Base-by-base conservation (phyloP, 2,797 vertebrate genomes). In the Silurus lanzhouensis region DNA sequence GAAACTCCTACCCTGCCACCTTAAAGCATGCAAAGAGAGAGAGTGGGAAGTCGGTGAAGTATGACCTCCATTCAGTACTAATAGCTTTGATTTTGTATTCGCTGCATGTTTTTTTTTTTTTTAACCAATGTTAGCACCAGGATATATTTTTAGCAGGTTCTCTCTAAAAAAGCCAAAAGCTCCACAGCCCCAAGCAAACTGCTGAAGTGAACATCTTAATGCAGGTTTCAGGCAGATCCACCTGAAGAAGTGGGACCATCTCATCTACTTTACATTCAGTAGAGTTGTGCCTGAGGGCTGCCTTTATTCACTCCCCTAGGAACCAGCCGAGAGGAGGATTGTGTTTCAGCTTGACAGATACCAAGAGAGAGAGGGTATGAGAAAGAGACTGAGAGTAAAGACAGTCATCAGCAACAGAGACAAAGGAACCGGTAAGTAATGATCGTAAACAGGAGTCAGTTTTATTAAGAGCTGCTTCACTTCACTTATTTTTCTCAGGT, bases 291-390 rank as follows among this genome's bases (percentile, higher is more conserved):
- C 74, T 67, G 72, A 83, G 72, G 63, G 27, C 20, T 52, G 31
- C 74, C 31, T 84, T 84, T 78, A 78, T 68, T 84, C 74, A 46
- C 83, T 84, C 52, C 66, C 5, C 20, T 38, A 84, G 75, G 83
- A 57, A 84, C 5, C 48, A 60, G 58, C 8, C 31, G 52, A 70
- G 70, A 60, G 46, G n/a, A 27, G 80, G 79, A 82, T 80, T 64
- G 79, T 46, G 83, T 78, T 68, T 58, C 74, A 68, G 5, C 25
- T 7, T 12, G 63, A 86, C 20, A 81, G 67, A 52, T 38, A 46
- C 8, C 15, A 27, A 81, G 67, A 66, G 63, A 44, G 15, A 25
- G 19, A 48, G 76, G 31, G 31, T 57, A 44, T n/a, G 13, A 31
- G 55, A 60, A 1, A 60, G 75, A 77, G 77, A 58, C 0, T 15